A percentile compares a stretch with the other conserved stretches of the same genome.
phyloP scores from a whole-genome alignment of 2,797 vertebrate genomes.

The Vireo griseus region DNA sequence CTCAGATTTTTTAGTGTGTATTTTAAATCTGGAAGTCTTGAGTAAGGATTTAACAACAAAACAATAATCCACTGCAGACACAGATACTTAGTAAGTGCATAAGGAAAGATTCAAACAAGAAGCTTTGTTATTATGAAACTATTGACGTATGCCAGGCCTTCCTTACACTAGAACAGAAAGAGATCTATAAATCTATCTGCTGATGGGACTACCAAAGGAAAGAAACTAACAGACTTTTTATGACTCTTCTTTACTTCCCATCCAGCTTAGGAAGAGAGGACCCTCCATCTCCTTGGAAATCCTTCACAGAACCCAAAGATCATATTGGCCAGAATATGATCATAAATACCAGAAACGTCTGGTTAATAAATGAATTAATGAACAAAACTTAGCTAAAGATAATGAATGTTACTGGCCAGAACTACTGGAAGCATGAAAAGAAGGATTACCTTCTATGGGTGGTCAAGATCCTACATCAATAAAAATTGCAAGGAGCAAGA shows the following conservation, averaged over 20 bases:
- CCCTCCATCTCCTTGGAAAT: background rate
- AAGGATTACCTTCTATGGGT: background rate
- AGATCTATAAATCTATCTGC: background rate
- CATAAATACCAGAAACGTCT: background rate
- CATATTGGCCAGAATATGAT: background rate
- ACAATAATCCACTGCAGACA: background rate
- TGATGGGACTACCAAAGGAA: background rate
- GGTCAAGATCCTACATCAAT: background rate
- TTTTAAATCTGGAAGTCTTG: background rate
- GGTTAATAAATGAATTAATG: background rate
- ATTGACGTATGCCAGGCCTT: fast-evolving
- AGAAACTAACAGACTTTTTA: background rate
- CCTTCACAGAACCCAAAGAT: background rate
- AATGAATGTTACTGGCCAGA: background rate
- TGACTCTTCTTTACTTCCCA: background rate
- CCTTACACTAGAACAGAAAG: background rate
- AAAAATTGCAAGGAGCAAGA: background rate
- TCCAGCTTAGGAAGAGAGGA: background rate
- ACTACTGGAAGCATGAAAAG: background rate
- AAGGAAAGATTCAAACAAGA: background rate
- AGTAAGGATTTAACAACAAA: background rate
- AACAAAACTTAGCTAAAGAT: background rate
- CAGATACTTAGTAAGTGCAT: background rate
- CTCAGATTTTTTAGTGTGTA: fast-evolving
- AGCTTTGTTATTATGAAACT: background rate